Evolutionary conservation across 2,113 vertebrate genomes (phyloP).

Genomic region (Polyodon spathula): DNA sequence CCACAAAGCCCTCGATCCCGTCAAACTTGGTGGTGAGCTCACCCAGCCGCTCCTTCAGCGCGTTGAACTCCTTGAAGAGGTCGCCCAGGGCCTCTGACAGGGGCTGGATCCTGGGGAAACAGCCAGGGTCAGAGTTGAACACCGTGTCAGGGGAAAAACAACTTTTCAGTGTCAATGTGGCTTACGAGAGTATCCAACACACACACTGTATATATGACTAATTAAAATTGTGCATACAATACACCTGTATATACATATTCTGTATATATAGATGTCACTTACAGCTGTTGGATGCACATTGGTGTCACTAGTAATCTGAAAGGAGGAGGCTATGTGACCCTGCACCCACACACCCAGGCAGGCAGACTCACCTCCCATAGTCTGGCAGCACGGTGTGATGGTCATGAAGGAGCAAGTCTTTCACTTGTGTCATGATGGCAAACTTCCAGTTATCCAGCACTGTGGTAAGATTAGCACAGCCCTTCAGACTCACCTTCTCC

Average conservation of each 20-base stretch:
- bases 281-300: no score
- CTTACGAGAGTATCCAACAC: background rate
- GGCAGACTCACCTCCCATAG: conserved; percentile 58
- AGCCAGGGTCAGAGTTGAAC: background rate
- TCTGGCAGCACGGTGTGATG: conserved; percentile 72
- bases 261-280: no score
- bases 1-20: conserved; percentile 58
- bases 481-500: conserved; percentile 33
- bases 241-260: no score
- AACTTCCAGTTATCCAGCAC: conserved; percentile 81
- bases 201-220: background rate
- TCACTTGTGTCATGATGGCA: conserved; percentile 72
- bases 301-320: no score
- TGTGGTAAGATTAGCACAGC: conserved; percentile 71
- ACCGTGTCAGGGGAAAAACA: background rate
- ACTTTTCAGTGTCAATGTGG: background rate
- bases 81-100: conserved; percentile 64
- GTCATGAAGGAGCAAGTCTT: conserved; percentile 71
- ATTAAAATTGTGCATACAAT: no score
- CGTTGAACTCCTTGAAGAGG: conserved; percentile 69
- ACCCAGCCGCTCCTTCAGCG: conserved; percentile 59
- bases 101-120: conserved; percentile 52
- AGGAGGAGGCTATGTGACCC: background rate
- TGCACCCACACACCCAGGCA: background rate
- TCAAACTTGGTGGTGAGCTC: conserved; percentile 60